Evolutionary conservation across 2,888 invertebrate genomes (phyloP).

Genomic region (Mylabris sibirica): DNA sequence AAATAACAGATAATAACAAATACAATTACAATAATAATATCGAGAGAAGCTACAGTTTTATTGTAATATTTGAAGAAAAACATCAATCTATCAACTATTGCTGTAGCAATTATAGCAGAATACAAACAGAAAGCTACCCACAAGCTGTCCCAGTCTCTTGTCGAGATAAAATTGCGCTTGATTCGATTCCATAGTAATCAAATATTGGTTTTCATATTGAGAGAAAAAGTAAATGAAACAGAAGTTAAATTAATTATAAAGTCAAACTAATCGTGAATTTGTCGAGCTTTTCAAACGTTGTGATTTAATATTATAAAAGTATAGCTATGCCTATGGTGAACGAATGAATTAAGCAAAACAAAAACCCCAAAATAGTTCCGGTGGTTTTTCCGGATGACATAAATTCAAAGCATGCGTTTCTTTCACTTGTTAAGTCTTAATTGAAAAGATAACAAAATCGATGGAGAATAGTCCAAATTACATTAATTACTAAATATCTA

Average conservation of each 20-base stretch:
- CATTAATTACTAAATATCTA: neutral
- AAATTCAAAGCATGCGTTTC: neutral
- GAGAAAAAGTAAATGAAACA: neutral
- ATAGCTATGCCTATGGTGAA: too few species aligned
- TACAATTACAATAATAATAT: too few species aligned
- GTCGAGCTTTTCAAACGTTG: neutral
- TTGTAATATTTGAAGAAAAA: neutral
- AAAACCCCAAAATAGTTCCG: neutral
- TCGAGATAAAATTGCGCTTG: too few species aligned
- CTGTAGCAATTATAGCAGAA: too few species aligned
- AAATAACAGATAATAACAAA: neutral
- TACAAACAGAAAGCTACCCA: too few species aligned
- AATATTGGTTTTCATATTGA: neutral
- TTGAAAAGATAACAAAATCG: conserved; percentile 36
- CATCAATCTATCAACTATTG: too few species aligned
- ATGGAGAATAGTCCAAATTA: conserved; percentile 30
- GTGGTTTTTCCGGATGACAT: neutral
- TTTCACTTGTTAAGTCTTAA: conserved; percentile 11
- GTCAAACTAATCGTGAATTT: neutral
- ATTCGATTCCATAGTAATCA: neutral
- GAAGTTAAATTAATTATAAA: neutral
- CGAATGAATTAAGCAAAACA: neutral
- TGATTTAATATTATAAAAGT: neutral
- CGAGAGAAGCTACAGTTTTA: too few species aligned
- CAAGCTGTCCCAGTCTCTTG: too few species aligned